These are phyloP conservation scores for Embiotoca jacksoni DNA, from an alignment of 2,113 vertebrate genomes.

Conservation along the genomic window DNA sequence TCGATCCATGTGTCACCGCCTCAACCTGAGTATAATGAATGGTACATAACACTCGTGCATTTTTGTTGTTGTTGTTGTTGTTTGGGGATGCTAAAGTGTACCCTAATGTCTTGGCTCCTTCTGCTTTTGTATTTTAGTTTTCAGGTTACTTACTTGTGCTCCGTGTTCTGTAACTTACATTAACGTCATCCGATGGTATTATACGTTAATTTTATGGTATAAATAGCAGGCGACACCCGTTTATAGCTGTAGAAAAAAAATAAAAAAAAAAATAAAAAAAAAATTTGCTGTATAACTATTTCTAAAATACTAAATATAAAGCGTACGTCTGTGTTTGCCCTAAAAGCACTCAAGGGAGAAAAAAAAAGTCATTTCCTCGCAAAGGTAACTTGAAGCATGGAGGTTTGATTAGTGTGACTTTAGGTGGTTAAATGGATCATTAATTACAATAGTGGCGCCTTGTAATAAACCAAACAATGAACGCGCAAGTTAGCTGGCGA, in stretches of 20 bases:
- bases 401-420: not conserved
- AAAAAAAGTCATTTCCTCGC: not conserved
- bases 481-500: not conserved
- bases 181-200: rapidly evolving
- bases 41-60: not conserved
- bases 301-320: no score
- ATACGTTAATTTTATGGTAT: not conserved
- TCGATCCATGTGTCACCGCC: conserved; percentile 35
- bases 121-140: no score
- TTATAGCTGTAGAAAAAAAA: no score
- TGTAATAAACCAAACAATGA: conserved; percentile 58
- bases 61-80: no score
- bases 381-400: not conserved
- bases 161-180: not conserved
- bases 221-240: not conserved
- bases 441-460: conserved; percentile 36
- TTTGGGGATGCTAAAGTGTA: no score
- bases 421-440: not conserved
- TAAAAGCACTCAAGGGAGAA: no score
- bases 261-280: no score
- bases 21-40: conserved; percentile 57
- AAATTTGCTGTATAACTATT: not conserved
- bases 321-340: no score
- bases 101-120: no score
- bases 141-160: no score